Percentiles rank a stretch among this genome's conserved stretches.
Evolutionary conservation across 2,797 vertebrate species (phyloP).

Genomic region (Enteromius treurensis): DNA sequence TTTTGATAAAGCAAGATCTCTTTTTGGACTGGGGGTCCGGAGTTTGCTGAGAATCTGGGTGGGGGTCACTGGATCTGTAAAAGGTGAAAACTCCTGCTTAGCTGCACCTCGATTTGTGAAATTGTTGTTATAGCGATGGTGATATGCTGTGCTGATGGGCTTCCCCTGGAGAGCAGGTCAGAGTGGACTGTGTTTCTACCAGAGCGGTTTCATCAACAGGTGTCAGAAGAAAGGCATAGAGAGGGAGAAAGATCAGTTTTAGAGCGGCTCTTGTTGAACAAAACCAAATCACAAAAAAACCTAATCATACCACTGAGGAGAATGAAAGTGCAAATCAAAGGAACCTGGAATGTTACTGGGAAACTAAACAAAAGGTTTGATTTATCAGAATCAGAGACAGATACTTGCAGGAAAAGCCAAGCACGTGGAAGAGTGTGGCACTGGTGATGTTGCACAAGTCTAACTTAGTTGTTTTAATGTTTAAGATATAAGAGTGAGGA

Average conservation of each 20-base stretch:
- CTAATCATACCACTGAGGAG: background rate
- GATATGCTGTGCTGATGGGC: conserved; percentile 5
- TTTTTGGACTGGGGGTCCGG: background rate
- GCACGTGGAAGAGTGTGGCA: background rate
- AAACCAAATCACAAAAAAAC: background rate
- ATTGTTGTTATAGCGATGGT: conserved; percentile 25
- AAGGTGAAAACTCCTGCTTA: background rate
- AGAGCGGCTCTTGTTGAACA: background rate
- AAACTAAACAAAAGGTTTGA: background rate
- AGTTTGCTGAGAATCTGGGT: background rate
- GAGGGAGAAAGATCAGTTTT: background rate
- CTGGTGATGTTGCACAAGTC: background rate
- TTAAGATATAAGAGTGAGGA: background rate
- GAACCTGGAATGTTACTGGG: background rate
- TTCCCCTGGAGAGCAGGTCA: background rate
- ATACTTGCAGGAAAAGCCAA: background rate
- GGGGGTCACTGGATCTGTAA: background rate
- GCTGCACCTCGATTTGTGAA: background rate
- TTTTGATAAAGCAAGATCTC: too few relatives aligned
- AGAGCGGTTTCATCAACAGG: conserved; percentile 32
- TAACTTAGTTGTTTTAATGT: background rate
- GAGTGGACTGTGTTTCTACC: background rate
- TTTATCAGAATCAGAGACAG: background rate
- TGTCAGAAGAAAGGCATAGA: background rate
- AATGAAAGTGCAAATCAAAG: background rate